Evolutionary conservation across 1,140 invertebrate genomes (phyloP).

Genomic region (Charaxes varanes): DNA sequence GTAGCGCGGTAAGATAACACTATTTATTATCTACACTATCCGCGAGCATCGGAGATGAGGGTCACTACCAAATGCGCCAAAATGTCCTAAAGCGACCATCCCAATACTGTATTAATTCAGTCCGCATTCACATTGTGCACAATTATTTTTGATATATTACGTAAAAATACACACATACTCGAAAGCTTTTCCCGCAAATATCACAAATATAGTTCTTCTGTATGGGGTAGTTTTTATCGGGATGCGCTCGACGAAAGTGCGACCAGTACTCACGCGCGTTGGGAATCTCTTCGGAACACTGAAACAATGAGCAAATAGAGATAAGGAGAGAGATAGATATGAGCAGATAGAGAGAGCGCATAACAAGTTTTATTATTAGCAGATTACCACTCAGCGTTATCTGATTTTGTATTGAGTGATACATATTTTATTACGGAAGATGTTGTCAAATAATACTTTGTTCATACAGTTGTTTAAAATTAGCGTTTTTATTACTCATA

Average conservation of each 20-base stretch:
- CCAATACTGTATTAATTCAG: too few relatives aligned
- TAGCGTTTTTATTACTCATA: too few relatives aligned
- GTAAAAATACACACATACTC: conserved; percentile 32
- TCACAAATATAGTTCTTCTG: conserved; percentile 56
- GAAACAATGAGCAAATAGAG: conserved; percentile 8
- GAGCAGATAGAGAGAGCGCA: too few relatives aligned
- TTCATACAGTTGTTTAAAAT: too few relatives aligned
- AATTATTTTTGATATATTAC: too few relatives aligned
- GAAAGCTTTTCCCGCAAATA: conserved; percentile 52
- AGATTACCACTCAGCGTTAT: too few relatives aligned
- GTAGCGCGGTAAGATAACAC: conserved; percentile 29
- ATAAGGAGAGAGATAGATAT: too few relatives aligned
- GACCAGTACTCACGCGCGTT: conserved; percentile 52
- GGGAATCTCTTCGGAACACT: conserved; percentile 48
- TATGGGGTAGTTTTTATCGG: conserved; percentile 49
- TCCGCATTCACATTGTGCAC: too few relatives aligned
- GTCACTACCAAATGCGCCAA: too few relatives aligned
- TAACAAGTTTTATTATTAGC: too few relatives aligned
- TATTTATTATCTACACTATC: conserved; percentile 39
- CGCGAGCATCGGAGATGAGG: conserved; percentile 19
- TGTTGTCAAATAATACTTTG: too few relatives aligned
- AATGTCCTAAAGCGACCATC: too few relatives aligned
- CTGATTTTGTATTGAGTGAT: neutral
- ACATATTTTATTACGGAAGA: neutral
- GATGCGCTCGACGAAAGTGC: conserved; percentile 49